Percentiles rank a stretch among this genome's conserved stretches.
Conservation (phyloP, 2,888 invertebrate genomes). For the Cryptocephalus moraei region DNA sequence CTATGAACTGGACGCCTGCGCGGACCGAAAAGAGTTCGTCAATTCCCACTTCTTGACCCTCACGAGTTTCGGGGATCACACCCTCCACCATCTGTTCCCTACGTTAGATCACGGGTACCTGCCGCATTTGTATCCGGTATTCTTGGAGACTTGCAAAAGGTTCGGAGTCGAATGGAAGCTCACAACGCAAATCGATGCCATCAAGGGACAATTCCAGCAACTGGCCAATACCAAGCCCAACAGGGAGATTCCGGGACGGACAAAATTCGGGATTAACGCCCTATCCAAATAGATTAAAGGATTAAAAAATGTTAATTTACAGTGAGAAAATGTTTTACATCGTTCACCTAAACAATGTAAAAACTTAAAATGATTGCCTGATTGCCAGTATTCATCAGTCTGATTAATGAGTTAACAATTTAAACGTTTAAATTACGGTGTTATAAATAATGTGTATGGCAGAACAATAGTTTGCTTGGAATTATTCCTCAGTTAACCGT, state of each 20-base stretch:
- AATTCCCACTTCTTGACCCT: slow-evolving; percentile 56
- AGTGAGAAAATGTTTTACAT: no score
- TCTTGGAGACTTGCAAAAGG: slow-evolving; percentile 53
- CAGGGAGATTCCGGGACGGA: slow-evolving; percentile 16
- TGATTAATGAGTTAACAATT: no score
- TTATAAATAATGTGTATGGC: no score
- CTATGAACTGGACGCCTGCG: slow-evolving; percentile 62
- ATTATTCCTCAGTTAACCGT: no score
- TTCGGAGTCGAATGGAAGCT: slow-evolving; percentile 45
- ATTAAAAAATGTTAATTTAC: no score
- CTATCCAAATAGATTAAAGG: no score
- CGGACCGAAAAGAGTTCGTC: slow-evolving; percentile 58
- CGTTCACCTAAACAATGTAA: no score
- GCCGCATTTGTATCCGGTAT: slow-evolving; percentile 51
- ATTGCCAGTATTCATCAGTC: no score
- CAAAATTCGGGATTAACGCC: not conserved
- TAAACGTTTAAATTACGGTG: no score
- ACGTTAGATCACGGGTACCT: slow-evolving; percentile 68
- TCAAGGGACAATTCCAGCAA: slow-evolving; percentile 58
- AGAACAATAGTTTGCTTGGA: no score
- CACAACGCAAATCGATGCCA: slow-evolving; percentile 46
- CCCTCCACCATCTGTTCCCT: slow-evolving; percentile 71
- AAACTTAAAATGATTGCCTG: no score
- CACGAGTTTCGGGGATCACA: slow-evolving; percentile 68
- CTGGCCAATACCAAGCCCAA: slow-evolving; percentile 42